phyloP scores from a whole-genome alignment of 2,888 invertebrate genomes.

The Hypolimnas misippus region DNA sequence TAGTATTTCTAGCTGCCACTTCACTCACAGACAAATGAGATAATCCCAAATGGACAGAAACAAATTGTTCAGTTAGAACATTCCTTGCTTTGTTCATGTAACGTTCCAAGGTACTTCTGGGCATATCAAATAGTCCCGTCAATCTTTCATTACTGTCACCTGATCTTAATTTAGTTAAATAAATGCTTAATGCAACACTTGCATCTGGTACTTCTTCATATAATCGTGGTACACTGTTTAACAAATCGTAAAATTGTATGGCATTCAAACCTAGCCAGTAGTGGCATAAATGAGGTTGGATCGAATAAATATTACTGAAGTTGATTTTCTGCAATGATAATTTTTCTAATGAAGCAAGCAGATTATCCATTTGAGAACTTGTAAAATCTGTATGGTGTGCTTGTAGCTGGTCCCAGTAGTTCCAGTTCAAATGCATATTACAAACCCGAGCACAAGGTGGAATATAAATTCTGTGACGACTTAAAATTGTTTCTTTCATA shows the following conservation, averaged over 20 bases:
- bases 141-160: conserved; percentile 34
- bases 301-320: not conserved
- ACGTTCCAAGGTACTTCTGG: conserved; percentile 19
- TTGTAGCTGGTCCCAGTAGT: conserved; percentile 2
- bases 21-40: too few relatives aligned
- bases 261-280: conserved; percentile 18
- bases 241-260: conserved; percentile 18
- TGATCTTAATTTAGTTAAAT: conserved; percentile 29
- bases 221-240: conserved; percentile 33
- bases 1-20: too few relatives aligned
- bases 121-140: conserved; percentile 15
- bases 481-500: conserved; percentile 14
- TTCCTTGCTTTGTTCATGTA: too few relatives aligned
- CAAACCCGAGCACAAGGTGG: conserved; percentile 11
- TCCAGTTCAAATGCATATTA: not conserved
- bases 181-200: conserved; percentile 35
- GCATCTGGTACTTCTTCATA: conserved; percentile 32
- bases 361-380: not conserved
- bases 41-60: too few relatives aligned
- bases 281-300: conserved; percentile 14
- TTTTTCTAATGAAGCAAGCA: not conserved
- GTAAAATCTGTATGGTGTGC: not conserved
- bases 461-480: conserved; percentile 14
- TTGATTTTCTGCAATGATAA: not conserved
- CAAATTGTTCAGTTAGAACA: too few relatives aligned